These are phyloP conservation scores for Apoda limacodes DNA, from an alignment of 2,888 invertebrate genomes.

Conservation along the genomic window DNA sequence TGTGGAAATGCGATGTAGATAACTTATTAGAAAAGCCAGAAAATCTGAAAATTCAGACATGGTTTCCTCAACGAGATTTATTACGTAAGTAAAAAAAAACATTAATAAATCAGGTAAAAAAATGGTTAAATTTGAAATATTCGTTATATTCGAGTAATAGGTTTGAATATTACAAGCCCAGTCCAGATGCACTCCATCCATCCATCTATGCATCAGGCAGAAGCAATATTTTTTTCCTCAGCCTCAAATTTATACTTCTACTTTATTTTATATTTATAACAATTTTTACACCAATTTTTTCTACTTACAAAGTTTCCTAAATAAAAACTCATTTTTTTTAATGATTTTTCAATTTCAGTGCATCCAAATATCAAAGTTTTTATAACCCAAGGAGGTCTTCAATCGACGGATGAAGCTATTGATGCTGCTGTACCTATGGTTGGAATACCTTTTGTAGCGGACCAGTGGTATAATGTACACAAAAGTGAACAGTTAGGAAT, in stretches of 20 bases:
- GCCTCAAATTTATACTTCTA: no score
- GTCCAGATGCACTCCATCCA: no score
- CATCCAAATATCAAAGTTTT: constrained; percentile 60
- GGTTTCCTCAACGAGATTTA: constrained; percentile 33
- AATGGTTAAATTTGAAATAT: no score
- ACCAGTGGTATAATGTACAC: constrained; percentile 50
- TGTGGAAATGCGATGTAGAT: constrained; percentile 37
- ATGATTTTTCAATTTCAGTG: constrained; percentile 23
- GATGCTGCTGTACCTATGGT: constrained; percentile 46
- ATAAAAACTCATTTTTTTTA: background rate
- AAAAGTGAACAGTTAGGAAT: constrained; percentile 32
- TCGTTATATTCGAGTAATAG: no score
- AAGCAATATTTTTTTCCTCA: no score
- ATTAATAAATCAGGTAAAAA: no score
- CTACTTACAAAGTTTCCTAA: background rate
- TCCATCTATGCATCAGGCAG: no score
- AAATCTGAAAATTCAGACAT: constrained; percentile 33
- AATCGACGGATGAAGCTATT: constrained; percentile 57
- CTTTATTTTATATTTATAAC: no score
- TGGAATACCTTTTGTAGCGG: constrained; percentile 47
- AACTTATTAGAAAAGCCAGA: constrained; percentile 23
- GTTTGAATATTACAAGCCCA: no score
- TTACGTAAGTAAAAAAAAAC: constrained; percentile 28
- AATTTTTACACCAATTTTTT: no score
- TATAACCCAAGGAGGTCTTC: constrained; percentile 57